These are phyloP conservation scores for Thysanoteuthis rhombus DNA, from an alignment of 2,888 invertebrate species.

Conservation along the genomic window DNA sequence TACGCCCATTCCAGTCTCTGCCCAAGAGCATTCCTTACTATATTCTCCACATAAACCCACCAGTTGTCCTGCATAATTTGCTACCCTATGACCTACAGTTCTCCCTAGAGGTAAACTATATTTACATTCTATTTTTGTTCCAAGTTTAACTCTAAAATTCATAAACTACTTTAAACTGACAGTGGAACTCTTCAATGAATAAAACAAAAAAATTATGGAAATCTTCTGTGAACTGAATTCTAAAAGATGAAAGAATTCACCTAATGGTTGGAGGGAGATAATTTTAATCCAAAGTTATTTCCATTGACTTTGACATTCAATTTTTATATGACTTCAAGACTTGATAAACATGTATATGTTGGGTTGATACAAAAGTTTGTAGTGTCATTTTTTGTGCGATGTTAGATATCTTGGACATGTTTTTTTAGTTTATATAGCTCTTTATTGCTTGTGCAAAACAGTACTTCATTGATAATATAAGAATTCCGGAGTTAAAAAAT, in stretches of 20 bases:
- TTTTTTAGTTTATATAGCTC: background rate
- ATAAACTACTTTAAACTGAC: too few species aligned
- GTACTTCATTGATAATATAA: background rate
- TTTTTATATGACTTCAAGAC: too few species aligned
- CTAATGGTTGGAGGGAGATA: too few species aligned
- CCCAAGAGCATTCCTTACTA: conserved; percentile 75
- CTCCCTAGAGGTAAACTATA: conserved; percentile 60
- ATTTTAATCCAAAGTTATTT: too few species aligned
- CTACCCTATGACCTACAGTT: conserved; percentile 79
- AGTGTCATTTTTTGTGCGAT: background rate
- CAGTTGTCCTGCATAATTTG: conserved; percentile 80
- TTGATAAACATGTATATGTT: background rate
- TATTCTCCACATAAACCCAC: conserved; percentile 78
- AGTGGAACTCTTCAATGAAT: too few species aligned
- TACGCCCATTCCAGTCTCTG: conserved; percentile 52
- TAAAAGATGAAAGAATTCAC: too few species aligned
- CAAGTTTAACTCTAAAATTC: too few species aligned
- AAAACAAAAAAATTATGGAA: too few species aligned
- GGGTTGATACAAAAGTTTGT: too few species aligned
- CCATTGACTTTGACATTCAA: too few species aligned
- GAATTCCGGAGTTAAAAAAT: background rate
- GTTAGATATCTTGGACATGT: background rate
- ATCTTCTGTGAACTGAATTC: too few species aligned
- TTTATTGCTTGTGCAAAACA: background rate
- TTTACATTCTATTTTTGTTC: background rate